phyloP scores from a whole-genome alignment of 2,888 invertebrate genomes.

The Yponomeuta cagnagella region DNA sequence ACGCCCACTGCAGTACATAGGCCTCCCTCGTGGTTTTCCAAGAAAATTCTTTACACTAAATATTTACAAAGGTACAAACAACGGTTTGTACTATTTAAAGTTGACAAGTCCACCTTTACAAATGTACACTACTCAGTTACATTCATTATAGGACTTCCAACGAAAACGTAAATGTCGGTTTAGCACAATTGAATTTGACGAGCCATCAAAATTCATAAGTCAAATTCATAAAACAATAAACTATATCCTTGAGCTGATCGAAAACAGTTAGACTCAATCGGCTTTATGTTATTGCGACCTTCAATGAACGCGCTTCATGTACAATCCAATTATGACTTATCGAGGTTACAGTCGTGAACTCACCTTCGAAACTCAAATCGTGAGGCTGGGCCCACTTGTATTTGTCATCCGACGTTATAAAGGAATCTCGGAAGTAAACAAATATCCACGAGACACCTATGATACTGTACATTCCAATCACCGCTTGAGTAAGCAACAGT shows the following conservation, averaged over 20 bases:
- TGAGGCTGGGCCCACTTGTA: slow-evolving; percentile 89
- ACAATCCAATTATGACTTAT: neutral
- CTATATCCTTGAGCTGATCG: neutral
- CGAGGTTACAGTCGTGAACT: slow-evolving; percentile 25
- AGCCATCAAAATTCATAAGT: neutral
- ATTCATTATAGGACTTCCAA: no score
- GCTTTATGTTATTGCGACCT: neutral
- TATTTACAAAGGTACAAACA: no score
- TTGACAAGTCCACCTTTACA: no score
- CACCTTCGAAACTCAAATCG: slow-evolving; percentile 80
- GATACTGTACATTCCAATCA: slow-evolving; percentile 90
- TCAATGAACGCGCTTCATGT: neutral
- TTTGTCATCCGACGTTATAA: slow-evolving; percentile 84
- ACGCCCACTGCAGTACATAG: no score
- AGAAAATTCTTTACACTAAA: no score
- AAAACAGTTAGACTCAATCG: neutral
- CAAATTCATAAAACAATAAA: neutral
- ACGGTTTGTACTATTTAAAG: no score
- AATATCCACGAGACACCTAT: slow-evolving; percentile 94
- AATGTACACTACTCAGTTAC: no score
- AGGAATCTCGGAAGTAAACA: slow-evolving; percentile 90
- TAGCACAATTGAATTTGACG: neutral
- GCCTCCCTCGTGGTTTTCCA: no score
- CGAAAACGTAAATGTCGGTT: neutral
- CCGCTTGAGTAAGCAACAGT: slow-evolving; percentile 84